Evolutionary conservation across 1,140 invertebrate genomes (phyloP).

Genomic region (Zophobas atratus): DNA sequence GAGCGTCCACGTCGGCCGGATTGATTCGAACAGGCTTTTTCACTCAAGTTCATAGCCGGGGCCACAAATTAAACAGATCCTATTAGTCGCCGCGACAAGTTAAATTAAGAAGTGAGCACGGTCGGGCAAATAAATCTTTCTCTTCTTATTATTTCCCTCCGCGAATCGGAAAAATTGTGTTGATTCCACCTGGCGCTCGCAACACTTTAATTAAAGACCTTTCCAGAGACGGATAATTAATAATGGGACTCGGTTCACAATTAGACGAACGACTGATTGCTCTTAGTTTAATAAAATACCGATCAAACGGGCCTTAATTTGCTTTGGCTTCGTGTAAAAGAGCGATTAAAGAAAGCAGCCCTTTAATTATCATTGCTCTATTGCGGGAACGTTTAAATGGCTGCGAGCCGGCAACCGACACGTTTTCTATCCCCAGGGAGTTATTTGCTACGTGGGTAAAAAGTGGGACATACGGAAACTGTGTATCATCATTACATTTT

Average conservation of each 20-base stretch:
- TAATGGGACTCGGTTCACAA: conserved; percentile 27
- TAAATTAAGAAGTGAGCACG: conserved; percentile 29
- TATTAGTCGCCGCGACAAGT: conserved; percentile 29
- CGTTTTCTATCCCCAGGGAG: not conserved
- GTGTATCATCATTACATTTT: no score
- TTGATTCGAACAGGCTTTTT: conserved; percentile 42
- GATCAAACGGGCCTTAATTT: conserved; percentile 37
- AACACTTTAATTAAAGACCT: conserved; percentile 16
- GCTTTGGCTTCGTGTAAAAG: conserved; percentile 38
- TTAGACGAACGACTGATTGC: conserved; percentile 38
- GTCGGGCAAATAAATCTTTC: conserved; percentile 17
- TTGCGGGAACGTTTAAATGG: conserved; percentile 15
- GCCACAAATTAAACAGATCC: conserved; percentile 38
- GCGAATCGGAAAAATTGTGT: conserved; percentile 28
- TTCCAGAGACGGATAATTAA: conserved; percentile 22
- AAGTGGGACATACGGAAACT: no score
- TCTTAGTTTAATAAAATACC: conserved; percentile 38
- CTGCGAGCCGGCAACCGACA: not conserved
- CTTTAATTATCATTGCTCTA: conserved; percentile 42
- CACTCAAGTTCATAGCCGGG: conserved; percentile 16
- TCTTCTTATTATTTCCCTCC: conserved; percentile 12
- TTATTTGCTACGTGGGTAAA: not conserved
- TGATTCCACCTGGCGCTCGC: conserved; percentile 17
- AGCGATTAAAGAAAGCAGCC: conserved; percentile 25
- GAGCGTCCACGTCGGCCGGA: conserved; percentile 12